Percentiles rank a stretch among this genome's conserved stretches.
Conservation (phyloP, 2,113 vertebrate species). For the Bos taurus region ARS-UCD2.0 NC_037329.1:48634001-48634500, state of each 20-base stretch:
- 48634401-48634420: slow-evolving; percentile 27
- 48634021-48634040: background rate
- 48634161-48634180: slow-evolving; percentile 65
- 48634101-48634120: background rate
- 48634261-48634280: background rate
- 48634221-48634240: slow-evolving; percentile 36
- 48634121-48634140: slow-evolving; percentile 12
- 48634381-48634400: slow-evolving; percentile 2
- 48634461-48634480: background rate
- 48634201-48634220: slow-evolving; percentile 16
- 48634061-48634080: background rate
- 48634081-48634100: background rate
- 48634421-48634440: slow-evolving; percentile 18
- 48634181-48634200: slow-evolving; percentile 48
- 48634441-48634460: background rate
- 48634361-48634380: background rate
- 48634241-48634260: background rate
- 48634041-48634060: background rate
- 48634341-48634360: slow-evolving; percentile 20
- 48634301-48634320: slow-evolving; percentile 38
- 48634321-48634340: slow-evolving; percentile 44
- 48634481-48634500: background rate
- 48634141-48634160: slow-evolving; percentile 51
- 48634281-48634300: slow-evolving; percentile 44
- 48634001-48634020: background rate